phyloP scores from a whole-genome alignment of 2,888 invertebrate genomes.

The Lamproptera curius region DNA sequence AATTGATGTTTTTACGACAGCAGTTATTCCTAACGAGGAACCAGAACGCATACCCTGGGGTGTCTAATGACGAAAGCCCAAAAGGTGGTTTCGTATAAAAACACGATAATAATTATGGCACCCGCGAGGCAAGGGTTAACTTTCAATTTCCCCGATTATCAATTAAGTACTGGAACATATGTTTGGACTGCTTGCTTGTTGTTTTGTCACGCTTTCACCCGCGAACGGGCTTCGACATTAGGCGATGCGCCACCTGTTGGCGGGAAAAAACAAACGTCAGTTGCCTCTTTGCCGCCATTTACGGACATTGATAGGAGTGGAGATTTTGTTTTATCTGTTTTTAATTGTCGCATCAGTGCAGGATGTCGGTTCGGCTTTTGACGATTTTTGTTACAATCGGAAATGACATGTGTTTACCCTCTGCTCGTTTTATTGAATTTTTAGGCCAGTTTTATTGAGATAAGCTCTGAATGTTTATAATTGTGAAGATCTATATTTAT shows the following conservation, averaged over 20 bases:
- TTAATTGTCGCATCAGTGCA: conserved; percentile 62
- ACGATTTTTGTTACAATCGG: conserved; percentile 57
- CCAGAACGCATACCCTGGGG: conserved; percentile 27
- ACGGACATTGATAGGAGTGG: conserved; percentile 46
- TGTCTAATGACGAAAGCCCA: conserved; percentile 25
- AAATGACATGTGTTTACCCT: conserved; percentile 69
- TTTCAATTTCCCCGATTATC: conserved; percentile 72
- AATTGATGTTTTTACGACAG: not conserved
- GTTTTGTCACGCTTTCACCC: conserved; percentile 73
- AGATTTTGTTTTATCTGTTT: conserved; percentile 78
- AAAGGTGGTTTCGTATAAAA: conserved; percentile 33
- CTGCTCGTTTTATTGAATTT: too few relatives aligned
- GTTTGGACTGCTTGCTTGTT: conserved; percentile 53
- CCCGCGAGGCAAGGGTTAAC: conserved; percentile 41
- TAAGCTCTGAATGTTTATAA: too few relatives aligned
- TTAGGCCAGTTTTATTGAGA: too few relatives aligned
- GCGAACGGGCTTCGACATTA: conserved; percentile 48
- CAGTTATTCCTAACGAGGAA: not conserved
- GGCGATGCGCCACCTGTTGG: conserved; percentile 66
- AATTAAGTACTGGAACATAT: conserved; percentile 71
- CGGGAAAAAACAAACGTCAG: conserved; percentile 51
- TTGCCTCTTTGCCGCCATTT: conserved; percentile 61
- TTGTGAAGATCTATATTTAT: too few relatives aligned
- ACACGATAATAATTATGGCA: conserved; percentile 21
- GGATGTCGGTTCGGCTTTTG: conserved; percentile 39